Evolutionary conservation across 2,888 invertebrate genomes (phyloP), one percentile per base, ranked within the genome.

Genomic region (Ornithoptera alexandrae): DNA sequence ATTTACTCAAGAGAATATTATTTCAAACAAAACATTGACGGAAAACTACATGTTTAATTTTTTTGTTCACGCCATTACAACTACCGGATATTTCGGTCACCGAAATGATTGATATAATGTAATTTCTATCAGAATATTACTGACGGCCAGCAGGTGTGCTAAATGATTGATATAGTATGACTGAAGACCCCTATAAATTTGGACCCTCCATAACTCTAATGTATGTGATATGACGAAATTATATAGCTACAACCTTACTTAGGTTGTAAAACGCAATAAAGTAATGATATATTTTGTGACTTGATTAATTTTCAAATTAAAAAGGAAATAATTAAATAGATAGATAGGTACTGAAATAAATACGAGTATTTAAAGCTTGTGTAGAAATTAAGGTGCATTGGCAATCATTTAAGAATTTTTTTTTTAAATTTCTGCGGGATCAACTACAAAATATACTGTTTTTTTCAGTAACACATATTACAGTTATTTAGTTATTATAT

Each of bases 111-210:
- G 59, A 66, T 66, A 12, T 59, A 50, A 66, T 60, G 50, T 60
- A 50, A 53, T 60, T 24, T 60, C 50, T 61, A 60, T 50, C 20
- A 66, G 60, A 66, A 65, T 60, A 60, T 60, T 66, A 50, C 56
- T 60, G 36, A 20, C 39, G 61, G 65, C 39, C 60, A 61, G 50
- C 67, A 67, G 67, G 67, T 67, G 67, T 20, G 39, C n/a, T 61
- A 39, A 39, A 56, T 62, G 61, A 61, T 62, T 67, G 53, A 67
- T 67, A 39, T 8, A 7, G 36, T 61, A n/a, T 61, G 60, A 39
- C 61, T 53, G 53, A 56, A 17, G 39, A 39, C 62, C 62, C 22
- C 39, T 62, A 62, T 67, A 61, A 67, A 64, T 64, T 56, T 39
- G 53, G 20, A 36, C 64, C 56, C 64, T 64, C 17, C 60, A 60